Percentiles rank a stretch among this genome's conserved stretches.
phyloP scores from a whole-genome alignment of 2,113 vertebrate genomes.

The Scartelaos histophorus region DNA sequence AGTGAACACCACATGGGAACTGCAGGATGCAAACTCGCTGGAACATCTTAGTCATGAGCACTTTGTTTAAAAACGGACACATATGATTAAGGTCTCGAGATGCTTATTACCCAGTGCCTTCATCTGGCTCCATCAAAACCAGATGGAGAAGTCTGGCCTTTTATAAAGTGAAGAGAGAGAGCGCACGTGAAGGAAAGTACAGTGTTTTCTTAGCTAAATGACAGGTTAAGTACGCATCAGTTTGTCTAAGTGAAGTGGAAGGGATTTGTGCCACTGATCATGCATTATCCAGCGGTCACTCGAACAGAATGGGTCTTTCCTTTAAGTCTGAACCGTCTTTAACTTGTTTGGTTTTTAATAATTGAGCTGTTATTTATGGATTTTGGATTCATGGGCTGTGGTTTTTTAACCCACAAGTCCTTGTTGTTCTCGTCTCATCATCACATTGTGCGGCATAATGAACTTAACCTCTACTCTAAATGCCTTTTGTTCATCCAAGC shows the following conservation, averaged over 20 bases:
- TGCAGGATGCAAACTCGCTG: constrained; percentile 39
- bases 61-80: constrained; percentile 55
- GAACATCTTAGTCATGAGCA: constrained; percentile 70
- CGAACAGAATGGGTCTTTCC: neutral
- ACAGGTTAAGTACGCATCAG: constrained; percentile 16
- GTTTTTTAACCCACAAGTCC: neutral
- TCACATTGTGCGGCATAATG: neutral
- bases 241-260: constrained; percentile 11
- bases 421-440: neutral
- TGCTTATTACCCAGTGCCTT: constrained; percentile 68
- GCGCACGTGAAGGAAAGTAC: constrained; percentile 20
- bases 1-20: constrained; percentile 24
- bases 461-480: neutral
- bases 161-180: constrained; percentile 23
- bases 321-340: neutral
- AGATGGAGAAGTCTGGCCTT: constrained; percentile 55
- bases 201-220: constrained; percentile 36
- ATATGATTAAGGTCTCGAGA: constrained; percentile 71
- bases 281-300: neutral
- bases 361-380: no score
- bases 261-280: neutral
- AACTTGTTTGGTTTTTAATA: neutral
- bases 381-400: constrained; percentile 2
- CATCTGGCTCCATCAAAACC: constrained; percentile 61
- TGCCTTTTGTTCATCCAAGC: neutral